Evolutionary conservation across 2,888 invertebrate genomes (phyloP).

Genomic region (Abscondita cerata): DNA sequence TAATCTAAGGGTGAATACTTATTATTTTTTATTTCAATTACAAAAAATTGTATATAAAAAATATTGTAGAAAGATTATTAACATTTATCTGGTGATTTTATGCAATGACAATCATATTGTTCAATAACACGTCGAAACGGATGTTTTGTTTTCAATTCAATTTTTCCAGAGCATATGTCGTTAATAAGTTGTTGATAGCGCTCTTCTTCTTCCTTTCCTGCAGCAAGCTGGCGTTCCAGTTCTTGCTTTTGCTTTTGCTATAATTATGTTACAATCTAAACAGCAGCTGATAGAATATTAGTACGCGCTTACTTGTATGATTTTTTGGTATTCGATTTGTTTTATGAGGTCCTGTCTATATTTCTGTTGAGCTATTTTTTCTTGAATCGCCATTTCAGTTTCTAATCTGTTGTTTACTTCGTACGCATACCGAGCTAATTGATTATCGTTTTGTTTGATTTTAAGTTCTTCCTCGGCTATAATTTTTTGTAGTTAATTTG

Average conservation of each 20-base stretch:
- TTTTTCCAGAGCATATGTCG: slow-evolving; percentile 43
- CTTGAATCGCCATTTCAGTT: slow-evolving; percentile 50
- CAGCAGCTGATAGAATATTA: neutral
- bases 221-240: slow-evolving; percentile 48
- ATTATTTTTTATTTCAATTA: neutral
- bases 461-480: slow-evolving; percentile 48
- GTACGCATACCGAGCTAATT: slow-evolving; percentile 47
- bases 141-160: slow-evolving; percentile 47
- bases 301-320: slow-evolving; percentile 48
- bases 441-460: slow-evolving; percentile 53
- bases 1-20: too few species aligned
- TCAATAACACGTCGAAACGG: slow-evolving; percentile 53
- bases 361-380: slow-evolving; percentile 45
- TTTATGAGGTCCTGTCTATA: slow-evolving; percentile 54
- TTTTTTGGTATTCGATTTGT: slow-evolving; percentile 56
- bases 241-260: slow-evolving; percentile 52
- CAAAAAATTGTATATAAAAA: neutral
- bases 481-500: slow-evolving; percentile 51
- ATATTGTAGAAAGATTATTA: neutral
- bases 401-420: slow-evolving; percentile 52
- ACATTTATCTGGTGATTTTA: slow-evolving; percentile 17
- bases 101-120: slow-evolving; percentile 49
- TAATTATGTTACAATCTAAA: neutral
- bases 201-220: slow-evolving; percentile 52
- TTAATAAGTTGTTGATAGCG: slow-evolving; percentile 48